phyloP scores from a whole-genome alignment of 2,888 invertebrate species.

The Gasteruption jaculator region DNA sequence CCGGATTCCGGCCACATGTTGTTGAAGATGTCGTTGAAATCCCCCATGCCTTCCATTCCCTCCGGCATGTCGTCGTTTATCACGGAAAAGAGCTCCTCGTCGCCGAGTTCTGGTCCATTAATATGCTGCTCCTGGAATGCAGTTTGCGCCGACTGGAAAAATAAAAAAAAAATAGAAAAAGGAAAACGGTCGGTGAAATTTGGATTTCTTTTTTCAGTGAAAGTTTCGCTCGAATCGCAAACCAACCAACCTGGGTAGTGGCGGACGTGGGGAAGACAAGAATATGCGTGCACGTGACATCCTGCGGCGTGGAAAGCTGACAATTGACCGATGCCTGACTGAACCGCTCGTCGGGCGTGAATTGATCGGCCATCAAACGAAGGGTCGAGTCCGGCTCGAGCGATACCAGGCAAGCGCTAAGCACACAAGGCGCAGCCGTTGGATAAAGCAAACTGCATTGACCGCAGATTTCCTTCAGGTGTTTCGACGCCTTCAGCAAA shows the following conservation, averaged over 20 bases:
- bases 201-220: no score
- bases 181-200: no score
- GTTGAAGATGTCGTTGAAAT: conserved; percentile 75
- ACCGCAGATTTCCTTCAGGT: conserved; percentile 85
- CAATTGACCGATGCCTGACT: conserved; percentile 83
- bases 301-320: conserved; percentile 90
- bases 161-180: no score
- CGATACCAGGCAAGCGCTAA: conserved; percentile 97
- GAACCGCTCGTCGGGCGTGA: conserved; percentile 92
- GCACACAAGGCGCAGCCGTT: conserved; percentile 80
- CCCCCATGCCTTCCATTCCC: conserved; percentile 68
- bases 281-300: conserved; percentile 96
- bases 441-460: conserved; percentile 82
- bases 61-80: conserved; percentile 62
- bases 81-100: conserved; percentile 64
- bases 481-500: conserved; percentile 79
- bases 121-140: conserved; percentile 68
- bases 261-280: conserved; percentile 97
- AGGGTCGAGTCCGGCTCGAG: conserved; percentile 83
- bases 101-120: conserved; percentile 63
- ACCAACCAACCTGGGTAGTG: conserved; percentile 70
- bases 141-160: conserved; percentile 63
- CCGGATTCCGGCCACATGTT: conserved; percentile 62
- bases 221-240: no score
- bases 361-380: conserved; percentile 89